Evolutionary conservation across 2,113 vertebrate species (phyloP).

Genomic region (Rostratula benghalensis): DNA sequence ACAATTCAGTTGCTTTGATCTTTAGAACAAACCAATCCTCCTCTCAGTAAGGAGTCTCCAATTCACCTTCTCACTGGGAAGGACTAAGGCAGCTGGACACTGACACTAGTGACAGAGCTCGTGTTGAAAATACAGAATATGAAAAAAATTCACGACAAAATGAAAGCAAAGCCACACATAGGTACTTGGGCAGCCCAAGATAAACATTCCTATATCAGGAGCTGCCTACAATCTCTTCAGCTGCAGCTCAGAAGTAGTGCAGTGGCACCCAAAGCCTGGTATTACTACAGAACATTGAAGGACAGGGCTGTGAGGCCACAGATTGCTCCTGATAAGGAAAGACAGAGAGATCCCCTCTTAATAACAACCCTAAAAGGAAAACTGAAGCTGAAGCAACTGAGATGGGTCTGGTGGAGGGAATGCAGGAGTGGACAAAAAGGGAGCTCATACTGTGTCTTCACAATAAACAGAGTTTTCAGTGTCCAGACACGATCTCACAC

Average conservation of each 20-base stretch:
- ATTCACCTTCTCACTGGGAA: neutral
- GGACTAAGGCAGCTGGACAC: neutral
- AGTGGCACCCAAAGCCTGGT: neutral
- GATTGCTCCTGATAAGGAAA: neutral
- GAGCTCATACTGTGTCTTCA: neutral
- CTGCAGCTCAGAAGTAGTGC: neutral
- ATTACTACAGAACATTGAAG: neutral
- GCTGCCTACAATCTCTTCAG: neutral
- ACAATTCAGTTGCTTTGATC: neutral
- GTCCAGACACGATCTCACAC: neutral
- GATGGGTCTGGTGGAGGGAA: fast-evolving
- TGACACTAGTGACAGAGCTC: neutral
- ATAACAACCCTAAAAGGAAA: neutral
- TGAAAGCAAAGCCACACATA: neutral
- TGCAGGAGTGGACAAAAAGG: neutral
- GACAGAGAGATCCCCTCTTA: too few relatives aligned
- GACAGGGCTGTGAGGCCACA: neutral
- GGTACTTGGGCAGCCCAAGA: neutral
- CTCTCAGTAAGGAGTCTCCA: neutral
- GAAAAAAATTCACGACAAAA: neutral
- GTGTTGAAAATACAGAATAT: neutral
- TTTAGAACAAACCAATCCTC: neutral
- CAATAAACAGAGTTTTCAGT: neutral
- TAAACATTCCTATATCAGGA: neutral
- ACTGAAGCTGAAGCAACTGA: neutral